phyloP scores from a whole-genome alignment of 1,140 invertebrate species.

The Triops cancriformis region DNA sequence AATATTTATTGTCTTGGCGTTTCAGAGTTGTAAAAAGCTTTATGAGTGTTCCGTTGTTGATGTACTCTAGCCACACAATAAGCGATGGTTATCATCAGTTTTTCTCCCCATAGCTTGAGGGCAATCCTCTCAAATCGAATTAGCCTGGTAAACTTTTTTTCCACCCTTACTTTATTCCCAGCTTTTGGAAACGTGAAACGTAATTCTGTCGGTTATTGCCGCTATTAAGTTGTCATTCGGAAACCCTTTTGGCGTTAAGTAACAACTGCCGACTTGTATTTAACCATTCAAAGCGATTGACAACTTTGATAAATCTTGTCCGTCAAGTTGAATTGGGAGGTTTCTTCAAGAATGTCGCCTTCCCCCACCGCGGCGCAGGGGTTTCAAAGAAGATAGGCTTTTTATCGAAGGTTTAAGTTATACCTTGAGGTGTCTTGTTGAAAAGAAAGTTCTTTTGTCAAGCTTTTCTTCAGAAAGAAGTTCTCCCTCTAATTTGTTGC shows the following conservation, averaged over 20 bases:
- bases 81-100: too few relatives aligned
- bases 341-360: neutral
- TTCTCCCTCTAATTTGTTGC: neutral
- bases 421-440: neutral
- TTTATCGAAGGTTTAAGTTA: neutral
- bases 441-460: neutral
- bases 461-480: neutral
- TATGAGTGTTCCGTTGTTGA: too few relatives aligned
- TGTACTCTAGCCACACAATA: too few relatives aligned
- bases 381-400: neutral
- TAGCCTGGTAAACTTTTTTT: neutral
- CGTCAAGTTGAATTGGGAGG: neutral
- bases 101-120: neutral
- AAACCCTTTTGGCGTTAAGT: conserved; percentile 13
- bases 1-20: neutral
- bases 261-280: conserved; percentile 5
- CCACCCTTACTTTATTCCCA: neutral
- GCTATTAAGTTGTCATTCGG: neutral
- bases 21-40: neutral
- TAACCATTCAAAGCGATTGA: neutral
- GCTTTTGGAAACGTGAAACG: neutral
- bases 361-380: neutral
- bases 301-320: conserved; percentile 1
- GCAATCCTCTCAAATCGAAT: neutral
- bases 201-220: neutral